Base-by-base conservation (phyloP, 2,113 vertebrate genomes). In the Hyla sarda region DNA sequence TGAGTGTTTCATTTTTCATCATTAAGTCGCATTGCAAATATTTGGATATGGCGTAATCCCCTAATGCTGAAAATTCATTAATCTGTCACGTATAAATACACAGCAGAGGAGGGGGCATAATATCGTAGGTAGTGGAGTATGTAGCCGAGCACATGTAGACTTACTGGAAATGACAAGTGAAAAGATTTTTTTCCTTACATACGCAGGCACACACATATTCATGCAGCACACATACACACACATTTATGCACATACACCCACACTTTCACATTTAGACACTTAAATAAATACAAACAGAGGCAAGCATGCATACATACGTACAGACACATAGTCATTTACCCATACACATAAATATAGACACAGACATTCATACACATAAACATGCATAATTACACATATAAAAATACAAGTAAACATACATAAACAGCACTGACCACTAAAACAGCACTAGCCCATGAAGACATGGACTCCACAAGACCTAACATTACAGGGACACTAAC, bases 11-110 rank as follows among this genome's bases (percentile, higher is more conserved):
- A 58, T 79, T 79, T 79, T 41, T 58, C 52, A 58, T 79, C 11
- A 41, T 79, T 79, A 79, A 60, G 34, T 37, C 21, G 5, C 32
- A 80, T 62, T 62, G n/a, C 77, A 80, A 80, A 80, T 60, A 79
- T 80, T 62, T 80, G 56, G 14, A 80, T 13, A 10, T 1, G 1
- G 23, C 32, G 10, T 79, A 80, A 62, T 80, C 77, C 56, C 30
- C 12, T 13, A 41, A 41, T 45, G 54, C 34, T 8, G 54, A 37
- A 80, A 80, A 60, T 62, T 60, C 21, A 79, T 80, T 60, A 58
- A 80, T 80, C 54, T 17, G 34, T 80, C 56, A 60, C 14, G 10
- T 45, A n/a, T 19, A 41, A n/a, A 60, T 13, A 79, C 52, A n/a
- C 52, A n/a, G 76, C 47, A 13, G 21, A 23, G 50, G 75, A 54